phyloP scores from a whole-genome alignment of 2,888 invertebrate genomes.

The Sarcophaga variegata region DNA sequence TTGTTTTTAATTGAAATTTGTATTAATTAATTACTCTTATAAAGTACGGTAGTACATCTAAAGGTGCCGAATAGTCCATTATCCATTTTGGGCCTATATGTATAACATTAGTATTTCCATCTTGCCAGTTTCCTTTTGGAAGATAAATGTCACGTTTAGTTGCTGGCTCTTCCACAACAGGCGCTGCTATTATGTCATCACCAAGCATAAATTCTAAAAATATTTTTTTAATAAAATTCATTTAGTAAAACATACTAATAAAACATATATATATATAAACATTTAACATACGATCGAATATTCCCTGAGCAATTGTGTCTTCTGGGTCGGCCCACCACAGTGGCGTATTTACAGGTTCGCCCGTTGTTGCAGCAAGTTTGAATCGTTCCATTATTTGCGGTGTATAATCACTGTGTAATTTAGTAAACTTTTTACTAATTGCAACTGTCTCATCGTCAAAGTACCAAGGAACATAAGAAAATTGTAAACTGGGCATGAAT shows the following conservation, averaged over 20 bases:
- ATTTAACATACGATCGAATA: conserved; percentile 83
- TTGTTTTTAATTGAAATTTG: background rate
- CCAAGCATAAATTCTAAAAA: conserved; percentile 89
- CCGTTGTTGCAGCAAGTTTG: conserved; percentile 84
- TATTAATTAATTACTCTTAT: conserved; percentile 75
- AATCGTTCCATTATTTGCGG: conserved; percentile 86
- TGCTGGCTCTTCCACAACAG: conserved; percentile 86
- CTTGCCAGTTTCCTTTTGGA: conserved; percentile 89
- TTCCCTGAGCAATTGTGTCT: conserved; percentile 84
- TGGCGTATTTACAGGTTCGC: conserved; percentile 89
- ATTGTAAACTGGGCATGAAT: conserved; percentile 90
- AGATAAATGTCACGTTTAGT: conserved; percentile 87
- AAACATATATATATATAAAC: background rate
- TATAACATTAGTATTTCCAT: conserved; percentile 82
- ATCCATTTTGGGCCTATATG: conserved; percentile 86
- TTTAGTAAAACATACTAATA: background rate
- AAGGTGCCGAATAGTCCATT: conserved; percentile 85
- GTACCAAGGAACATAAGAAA: conserved; percentile 90
- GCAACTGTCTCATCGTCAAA: conserved; percentile 85
- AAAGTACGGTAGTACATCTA: conserved; percentile 88
- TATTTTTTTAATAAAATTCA: conserved; percentile 5
- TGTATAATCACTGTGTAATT: conserved; percentile 85
- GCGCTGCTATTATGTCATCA: conserved; percentile 89
- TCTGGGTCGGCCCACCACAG: conserved; percentile 92
- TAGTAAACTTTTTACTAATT: conserved; percentile 86